phyloP scores from a whole-genome alignment of 2,888 invertebrate species.

The Azorinus chamasolen region DNA sequence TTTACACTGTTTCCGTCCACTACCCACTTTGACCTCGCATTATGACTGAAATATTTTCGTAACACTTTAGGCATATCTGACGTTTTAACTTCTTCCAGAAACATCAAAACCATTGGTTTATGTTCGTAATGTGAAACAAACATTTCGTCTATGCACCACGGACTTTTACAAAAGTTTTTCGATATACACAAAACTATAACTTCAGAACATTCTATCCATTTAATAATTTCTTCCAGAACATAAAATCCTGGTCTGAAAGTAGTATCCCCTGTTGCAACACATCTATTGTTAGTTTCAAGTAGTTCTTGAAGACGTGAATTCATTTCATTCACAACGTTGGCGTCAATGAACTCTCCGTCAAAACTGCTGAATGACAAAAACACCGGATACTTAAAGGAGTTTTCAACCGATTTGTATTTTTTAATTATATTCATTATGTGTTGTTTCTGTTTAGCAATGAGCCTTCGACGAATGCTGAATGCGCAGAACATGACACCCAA shows the following conservation, averaged over 20 bases:
- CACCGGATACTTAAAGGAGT: background rate
- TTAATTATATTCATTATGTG: too few relatives aligned
- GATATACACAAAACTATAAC: slow-evolving; percentile 2
- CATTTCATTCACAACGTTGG: too few relatives aligned
- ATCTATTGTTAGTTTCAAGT: background rate
- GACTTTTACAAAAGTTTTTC: background rate
- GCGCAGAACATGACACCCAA: too few relatives aligned
- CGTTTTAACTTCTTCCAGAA: background rate
- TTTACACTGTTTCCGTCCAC: too few relatives aligned
- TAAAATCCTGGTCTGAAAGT: background rate
- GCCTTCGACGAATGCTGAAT: too few relatives aligned
- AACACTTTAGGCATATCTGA: too few relatives aligned
- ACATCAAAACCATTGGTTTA: background rate
- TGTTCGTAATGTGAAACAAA: background rate
- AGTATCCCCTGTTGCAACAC: background rate
- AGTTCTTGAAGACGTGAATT: background rate
- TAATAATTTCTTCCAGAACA: background rate
- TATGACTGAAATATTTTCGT: too few relatives aligned
- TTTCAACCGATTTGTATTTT: background rate
- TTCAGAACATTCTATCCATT: slow-evolving; percentile 1
- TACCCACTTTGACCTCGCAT: too few relatives aligned
- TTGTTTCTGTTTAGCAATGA: too few relatives aligned
- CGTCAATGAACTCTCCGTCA: background rate
- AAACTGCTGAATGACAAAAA: background rate
- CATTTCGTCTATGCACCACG: background rate